phyloP scores from a whole-genome alignment of 1,140 invertebrate species.

The Himalopsyche phryganea region DNA sequence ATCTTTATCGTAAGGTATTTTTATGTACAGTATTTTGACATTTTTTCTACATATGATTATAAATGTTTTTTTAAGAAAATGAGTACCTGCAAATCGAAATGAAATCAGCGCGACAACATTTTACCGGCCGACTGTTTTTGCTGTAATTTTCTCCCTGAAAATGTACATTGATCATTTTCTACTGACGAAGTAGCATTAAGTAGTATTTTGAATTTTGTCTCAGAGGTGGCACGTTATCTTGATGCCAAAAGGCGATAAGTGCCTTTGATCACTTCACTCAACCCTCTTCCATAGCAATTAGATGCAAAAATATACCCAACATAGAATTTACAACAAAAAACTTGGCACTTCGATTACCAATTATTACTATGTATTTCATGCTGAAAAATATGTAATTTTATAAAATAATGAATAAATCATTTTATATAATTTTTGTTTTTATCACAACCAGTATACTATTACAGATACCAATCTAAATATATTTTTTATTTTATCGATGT shows the following conservation, averaged over 20 bases:
- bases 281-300: conserved; percentile 18
- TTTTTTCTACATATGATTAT: neutral
- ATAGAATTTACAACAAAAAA: neutral
- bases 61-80: neutral
- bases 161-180: neutral
- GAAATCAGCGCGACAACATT: neutral
- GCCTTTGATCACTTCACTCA: conserved; percentile 17
- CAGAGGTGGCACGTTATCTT: conserved; percentile 7
- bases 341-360: neutral
- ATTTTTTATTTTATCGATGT: too few species aligned
- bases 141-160: neutral
- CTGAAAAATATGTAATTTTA: neutral
- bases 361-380: neutral
- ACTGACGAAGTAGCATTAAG: neutral
- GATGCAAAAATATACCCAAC: neutral
- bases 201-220: neutral
- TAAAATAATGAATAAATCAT: neutral
- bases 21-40: neutral
- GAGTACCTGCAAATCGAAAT: neutral
- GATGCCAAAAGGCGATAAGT: conserved; percentile 17
- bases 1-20: neutral
- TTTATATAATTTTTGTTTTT: conserved; percentile 1
- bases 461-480: too few species aligned
- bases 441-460: too few species aligned
- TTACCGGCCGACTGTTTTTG: neutral